A percentile compares a stretch with the other conserved stretches of the same genome.
phyloP scores from a whole-genome alignment of 2,113 vertebrate genomes.

The Turnix velox region DNA sequence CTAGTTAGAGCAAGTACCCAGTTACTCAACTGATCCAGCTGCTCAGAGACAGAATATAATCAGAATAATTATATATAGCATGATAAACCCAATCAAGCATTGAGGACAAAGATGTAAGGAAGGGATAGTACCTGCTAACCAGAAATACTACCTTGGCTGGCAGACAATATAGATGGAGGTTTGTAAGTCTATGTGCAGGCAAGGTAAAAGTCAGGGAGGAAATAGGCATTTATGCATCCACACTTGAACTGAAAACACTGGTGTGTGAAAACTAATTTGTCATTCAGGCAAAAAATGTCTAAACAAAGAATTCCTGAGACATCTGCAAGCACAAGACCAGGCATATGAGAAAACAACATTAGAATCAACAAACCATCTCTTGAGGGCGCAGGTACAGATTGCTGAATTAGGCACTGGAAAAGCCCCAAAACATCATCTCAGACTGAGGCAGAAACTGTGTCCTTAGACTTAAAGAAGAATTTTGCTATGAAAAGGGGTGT shows the following conservation, averaged over 20 bases:
- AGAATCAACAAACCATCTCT: background rate
- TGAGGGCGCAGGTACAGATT: background rate
- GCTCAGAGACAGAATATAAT: background rate
- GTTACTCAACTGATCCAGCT: background rate
- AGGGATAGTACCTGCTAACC: background rate
- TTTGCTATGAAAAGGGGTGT: background rate
- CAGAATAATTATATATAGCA: background rate
- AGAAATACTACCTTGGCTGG: background rate
- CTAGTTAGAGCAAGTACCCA: background rate
- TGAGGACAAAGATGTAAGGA: background rate
- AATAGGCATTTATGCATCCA: background rate
- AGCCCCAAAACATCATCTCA: background rate
- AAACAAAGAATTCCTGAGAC: background rate
- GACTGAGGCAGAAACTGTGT: background rate
- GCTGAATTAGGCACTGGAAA: background rate
- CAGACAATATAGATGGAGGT: background rate
- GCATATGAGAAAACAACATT: background rate
- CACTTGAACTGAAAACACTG: background rate
- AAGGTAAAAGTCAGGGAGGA: background rate
- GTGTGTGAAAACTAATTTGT: background rate
- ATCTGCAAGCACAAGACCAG: background rate
- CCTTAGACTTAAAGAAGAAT: background rate
- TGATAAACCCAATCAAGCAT: background rate
- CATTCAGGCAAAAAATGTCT: background rate
- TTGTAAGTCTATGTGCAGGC: background rate